phyloP scores from a whole-genome alignment of 2,797 vertebrate species.

The Channa striata region DNA sequence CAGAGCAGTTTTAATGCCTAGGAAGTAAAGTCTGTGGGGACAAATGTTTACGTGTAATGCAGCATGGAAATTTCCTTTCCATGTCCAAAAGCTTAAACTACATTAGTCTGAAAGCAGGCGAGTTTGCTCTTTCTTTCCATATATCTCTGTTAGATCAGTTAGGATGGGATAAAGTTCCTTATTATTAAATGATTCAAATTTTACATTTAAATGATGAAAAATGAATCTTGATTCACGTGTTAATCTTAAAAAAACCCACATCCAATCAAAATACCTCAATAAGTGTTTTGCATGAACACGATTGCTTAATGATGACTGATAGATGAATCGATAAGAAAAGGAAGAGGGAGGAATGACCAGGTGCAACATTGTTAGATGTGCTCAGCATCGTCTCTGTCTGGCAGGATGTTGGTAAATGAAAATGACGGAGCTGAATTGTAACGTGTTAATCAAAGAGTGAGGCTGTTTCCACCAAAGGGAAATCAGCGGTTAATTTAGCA shows the following conservation, averaged over 20 bases:
- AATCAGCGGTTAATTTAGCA: conserved; percentile 54
- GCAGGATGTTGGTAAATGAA: conserved; percentile 37
- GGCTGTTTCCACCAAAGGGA: conserved; percentile 37
- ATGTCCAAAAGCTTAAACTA: not conserved
- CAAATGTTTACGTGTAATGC: not conserved
- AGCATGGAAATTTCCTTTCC: not conserved
- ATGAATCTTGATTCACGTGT: conserved; percentile 41
- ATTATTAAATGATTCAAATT: conserved; percentile 12
- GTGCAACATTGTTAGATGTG: not conserved
- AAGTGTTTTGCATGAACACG: conserved; percentile 33
- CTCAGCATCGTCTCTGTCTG: conserved; percentile 22
- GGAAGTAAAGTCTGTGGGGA: not conserved
- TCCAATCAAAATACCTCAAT: conserved; percentile 44
- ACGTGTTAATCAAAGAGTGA: conserved; percentile 59
- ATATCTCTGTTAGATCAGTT: not conserved
- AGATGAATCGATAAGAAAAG: not conserved
- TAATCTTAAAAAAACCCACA: conserved; percentile 6
- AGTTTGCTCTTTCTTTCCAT: conserved; percentile 6
- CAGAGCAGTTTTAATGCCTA: not conserved
- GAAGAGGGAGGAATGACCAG: not conserved
- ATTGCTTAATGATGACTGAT: conserved; percentile 39
- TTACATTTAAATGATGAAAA: not conserved
- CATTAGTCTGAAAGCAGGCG: not conserved
- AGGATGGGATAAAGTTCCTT: not conserved
- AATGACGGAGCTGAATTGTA: conserved; percentile 54